Evolutionary conservation across 2,888 invertebrate genomes (phyloP), one percentile per base, ranked within the genome.

Genomic region (Meandrusa payeni): DNA sequence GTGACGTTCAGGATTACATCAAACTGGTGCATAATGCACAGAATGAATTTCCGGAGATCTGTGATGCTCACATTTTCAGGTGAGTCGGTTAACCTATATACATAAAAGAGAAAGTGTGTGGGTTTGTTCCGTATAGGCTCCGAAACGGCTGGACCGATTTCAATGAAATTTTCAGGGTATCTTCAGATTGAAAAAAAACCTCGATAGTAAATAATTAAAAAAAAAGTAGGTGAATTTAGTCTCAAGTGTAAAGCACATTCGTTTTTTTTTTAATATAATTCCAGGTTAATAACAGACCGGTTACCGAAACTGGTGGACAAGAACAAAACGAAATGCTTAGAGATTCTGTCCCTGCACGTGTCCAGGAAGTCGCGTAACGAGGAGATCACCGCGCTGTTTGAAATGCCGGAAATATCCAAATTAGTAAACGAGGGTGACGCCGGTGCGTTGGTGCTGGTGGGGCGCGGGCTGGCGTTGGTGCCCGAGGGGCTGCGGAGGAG

Each of bases 11-110:
- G 0, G 55, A 57, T 0, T 80, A 71, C 33, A 57, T 82, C 0
- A 68, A 64, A 4, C 47, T 73, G 19, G 5, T 83, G 32, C 63
- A 63, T 46, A 64, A 69, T 26, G 55, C 62, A 0, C 69, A 70
- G 40, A 50, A 41, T 6, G 60, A 55, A 0, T 68, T 53, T 26
- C 48, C 55, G 0, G 47, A 44, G 0, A 59, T 66, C 22, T 77
- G 78, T 3, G 66, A 74, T 45, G 50, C 52, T 5, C 46, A 45
- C 0, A 58, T 71, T 11, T 70, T 78, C 19, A 32, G 11, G 10
- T 40, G n/a, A n/a, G n/a, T n/a, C n/a, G n/a, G n/a, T n/a, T n/a
- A n/a, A n/a, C n/a, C n/a, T n/a, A n/a, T n/a, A n/a, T n/a, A n/a
- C n/a, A n/a, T n/a, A n/a, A n/a, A n/a, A n/a, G n/a, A n/a, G n/a